Conservation (phyloP, 92 coral and sea anemone genomes). For the Actinostola sp. region DNA sequence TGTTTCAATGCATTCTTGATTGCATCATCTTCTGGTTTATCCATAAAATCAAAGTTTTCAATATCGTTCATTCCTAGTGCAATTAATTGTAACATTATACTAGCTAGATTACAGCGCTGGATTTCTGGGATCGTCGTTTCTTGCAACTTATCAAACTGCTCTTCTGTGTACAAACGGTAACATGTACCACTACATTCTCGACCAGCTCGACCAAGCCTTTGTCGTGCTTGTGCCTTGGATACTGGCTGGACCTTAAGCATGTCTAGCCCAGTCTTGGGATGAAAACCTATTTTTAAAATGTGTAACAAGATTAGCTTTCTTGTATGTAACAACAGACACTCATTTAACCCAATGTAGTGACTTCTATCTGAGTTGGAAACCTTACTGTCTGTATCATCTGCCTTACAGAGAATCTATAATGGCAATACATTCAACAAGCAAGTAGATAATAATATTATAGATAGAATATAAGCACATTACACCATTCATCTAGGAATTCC, state of each 20-base stretch:
- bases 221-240: slow-evolving; percentile 98
- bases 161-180: slow-evolving; percentile 94
- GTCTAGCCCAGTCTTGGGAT: slow-evolving; percentile 96
- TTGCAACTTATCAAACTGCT: slow-evolving; percentile 82
- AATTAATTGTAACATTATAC: slow-evolving; percentile 83
- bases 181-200: slow-evolving; percentile 93
- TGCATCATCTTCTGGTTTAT: slow-evolving; percentile 76
- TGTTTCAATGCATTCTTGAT: slow-evolving; percentile 80
- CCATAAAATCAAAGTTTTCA: slow-evolving; percentile 83
- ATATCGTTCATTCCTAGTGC: slow-evolving; percentile 87
- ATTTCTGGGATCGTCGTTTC: slow-evolving; percentile 90
- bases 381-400: too few species aligned
- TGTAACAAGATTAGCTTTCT: not conserved
- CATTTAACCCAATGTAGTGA: too few species aligned
- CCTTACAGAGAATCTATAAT: too few species aligned
- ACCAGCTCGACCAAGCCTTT: slow-evolving; percentile 95
- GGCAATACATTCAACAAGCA: too few species aligned
- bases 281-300: too few species aligned
- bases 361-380: too few species aligned
- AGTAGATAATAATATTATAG: too few species aligned
- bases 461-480: too few species aligned
- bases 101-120: slow-evolving; percentile 87
- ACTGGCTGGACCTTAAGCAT: slow-evolving; percentile 90
- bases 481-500: too few species aligned
- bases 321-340: not conserved